Base-by-base conservation (phyloP, 2,888 invertebrate species). In the Spilarctia lutea region DNA sequence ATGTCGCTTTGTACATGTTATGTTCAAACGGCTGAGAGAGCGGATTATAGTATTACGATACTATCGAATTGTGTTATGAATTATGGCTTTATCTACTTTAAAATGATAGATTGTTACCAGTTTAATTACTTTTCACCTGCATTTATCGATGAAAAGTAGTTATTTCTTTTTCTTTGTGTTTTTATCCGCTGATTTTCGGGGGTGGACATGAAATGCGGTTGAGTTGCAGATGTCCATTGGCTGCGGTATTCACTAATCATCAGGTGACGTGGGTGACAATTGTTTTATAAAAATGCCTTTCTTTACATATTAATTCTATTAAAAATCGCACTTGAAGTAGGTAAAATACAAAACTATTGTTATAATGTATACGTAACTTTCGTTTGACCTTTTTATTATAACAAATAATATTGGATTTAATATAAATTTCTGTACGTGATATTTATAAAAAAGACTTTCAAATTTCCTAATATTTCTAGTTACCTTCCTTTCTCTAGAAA, bases 1-100 rank as follows among this genome's bases (percentile, higher is more conserved):
- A 35, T 73, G 73, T 65, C 35, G 78, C 72, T 81, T 73, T 77
- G 75, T 77, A 42, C 71, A 71, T 65, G 42, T 35, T 66, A 68
- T 24, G 68, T 71, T 68, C 68, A 63, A 30, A 33, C 65, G 39
- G 52, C 33, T 56, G 65, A 60, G 35, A 52, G 16, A 13, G 56
- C 48, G n/a, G 30, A 45, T 45, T 71, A 70, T 56, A 65, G 52
- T 52, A 52, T 52, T 35, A 52, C 45, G 27, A 71, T 63, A 65
- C 42, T 65, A 65, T 42, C 20, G 65, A 72, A 72, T 66, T 72
- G 72, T 72, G 48, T 35, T 65, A 35, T 76, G 72, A 82, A 76
- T 74, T 75, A 70, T 74, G 24, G 35, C 52, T n/a, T 20, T 45
- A 48, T 67, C 18, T 68, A 63, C 11, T 24, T 52, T 52, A 42